Evolutionary conservation across 2,888 invertebrate species (phyloP).

Genomic region (Leucania comma): DNA sequence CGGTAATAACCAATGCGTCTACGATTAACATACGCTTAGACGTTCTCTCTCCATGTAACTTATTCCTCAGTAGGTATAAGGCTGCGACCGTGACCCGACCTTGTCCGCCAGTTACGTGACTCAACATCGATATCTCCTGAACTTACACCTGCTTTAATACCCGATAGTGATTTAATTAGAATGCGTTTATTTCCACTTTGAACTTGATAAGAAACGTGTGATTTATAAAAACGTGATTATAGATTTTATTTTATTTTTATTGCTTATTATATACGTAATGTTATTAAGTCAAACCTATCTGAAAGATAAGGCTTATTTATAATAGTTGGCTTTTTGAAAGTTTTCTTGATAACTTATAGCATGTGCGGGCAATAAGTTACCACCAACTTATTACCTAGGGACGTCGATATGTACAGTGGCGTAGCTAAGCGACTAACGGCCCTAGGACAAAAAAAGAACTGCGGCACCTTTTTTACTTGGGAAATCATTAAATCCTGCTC

Average conservation of each 20-base stretch:
- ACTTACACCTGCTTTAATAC: conserved; percentile 49
- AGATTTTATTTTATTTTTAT: conserved; percentile 12
- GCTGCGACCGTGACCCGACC: conserved; percentile 59
- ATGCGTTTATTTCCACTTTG: conserved; percentile 34
- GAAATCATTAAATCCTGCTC: too few relatives aligned
- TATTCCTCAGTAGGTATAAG: not conserved
- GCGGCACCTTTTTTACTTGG: too few relatives aligned
- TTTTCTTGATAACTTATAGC: not conserved
- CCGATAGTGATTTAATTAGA: conserved; percentile 6
- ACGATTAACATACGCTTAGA: conserved; percentile 5
- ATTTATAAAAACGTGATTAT: conserved; percentile 32
- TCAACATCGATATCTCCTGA: conserved; percentile 35
- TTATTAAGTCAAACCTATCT: not conserved
- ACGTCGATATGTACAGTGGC: too few relatives aligned
- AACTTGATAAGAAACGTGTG: conserved; percentile 39
- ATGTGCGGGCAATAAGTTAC: too few relatives aligned
- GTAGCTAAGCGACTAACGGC: too few relatives aligned
- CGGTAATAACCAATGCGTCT: not conserved
- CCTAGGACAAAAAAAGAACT: too few relatives aligned
- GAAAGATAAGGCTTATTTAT: conserved; percentile 9
- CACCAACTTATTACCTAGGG: too few relatives aligned
- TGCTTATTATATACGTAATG: conserved; percentile 1
- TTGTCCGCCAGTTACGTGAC: conserved; percentile 32
- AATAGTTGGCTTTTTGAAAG: conserved; percentile 1
- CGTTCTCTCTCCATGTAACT: not conserved